Evolutionary conservation across 2,888 invertebrate genomes (phyloP), one percentile per base, ranked within the genome.

Genomic region (Thera britannica): DNA sequence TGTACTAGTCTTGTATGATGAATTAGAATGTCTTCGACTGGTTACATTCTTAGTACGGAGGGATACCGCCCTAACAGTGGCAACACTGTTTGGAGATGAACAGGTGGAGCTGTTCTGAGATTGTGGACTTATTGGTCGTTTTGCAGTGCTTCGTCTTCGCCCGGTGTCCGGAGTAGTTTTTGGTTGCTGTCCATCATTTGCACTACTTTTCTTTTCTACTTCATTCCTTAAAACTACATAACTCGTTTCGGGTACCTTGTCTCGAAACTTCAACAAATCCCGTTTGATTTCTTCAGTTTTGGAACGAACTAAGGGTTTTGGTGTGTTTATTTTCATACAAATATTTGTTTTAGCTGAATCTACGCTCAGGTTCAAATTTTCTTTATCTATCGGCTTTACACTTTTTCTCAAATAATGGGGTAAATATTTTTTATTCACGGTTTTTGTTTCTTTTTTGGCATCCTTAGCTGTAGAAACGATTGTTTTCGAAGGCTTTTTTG

Each of bases 51-150:
- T 87, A 58, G 75, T 58, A 68, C 75, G 73, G 2, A 75, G 76
- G n/a, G 82, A 74, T 46, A 77, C 79, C 48, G 81, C 80, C 72
- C 81, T 84, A n/a, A 92, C 88, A 38, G 91, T 91, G 23, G 86
- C 83, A 74, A 89, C 73, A 74, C 90, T 92, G 66, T 86, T 90
- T 35, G 83, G 86, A 11, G 90, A 88, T 5, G 92, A 92, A 75
- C 89, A 86, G 4, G 88, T 81, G 23, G 91, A 90, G 75, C 91
- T 90, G 69, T 84, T 85, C 63, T 82, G 79, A 9, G 91, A 89
- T 49, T 75, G 75, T 46, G 85, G 80, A 67, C 83, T 88, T 48
- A 71, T 64, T 23, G 77, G 57, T 38, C 76, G 78, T n/a, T 72
- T 75, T 60, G 71, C 72, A 65, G 73, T 69, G 35, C 73, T 65